phyloP scores from a whole-genome alignment of 2,888 invertebrate species.

The Alviniconcha strummeri region DNA sequence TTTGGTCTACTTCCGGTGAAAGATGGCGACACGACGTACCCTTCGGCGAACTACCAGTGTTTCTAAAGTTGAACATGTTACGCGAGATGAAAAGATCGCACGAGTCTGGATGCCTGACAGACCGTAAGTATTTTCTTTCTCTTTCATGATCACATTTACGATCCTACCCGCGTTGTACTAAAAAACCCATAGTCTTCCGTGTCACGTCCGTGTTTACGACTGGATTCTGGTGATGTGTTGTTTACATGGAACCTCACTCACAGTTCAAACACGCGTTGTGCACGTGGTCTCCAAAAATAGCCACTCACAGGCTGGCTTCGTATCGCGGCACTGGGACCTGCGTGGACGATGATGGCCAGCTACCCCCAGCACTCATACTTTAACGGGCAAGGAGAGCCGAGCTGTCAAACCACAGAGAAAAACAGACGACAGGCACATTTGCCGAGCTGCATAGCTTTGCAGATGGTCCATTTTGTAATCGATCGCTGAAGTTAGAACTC shows the following conservation, averaged over 20 bases:
- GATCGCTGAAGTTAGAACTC: too few relatives aligned
- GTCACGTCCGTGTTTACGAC: slow-evolving; percentile 5
- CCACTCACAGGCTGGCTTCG: neutral
- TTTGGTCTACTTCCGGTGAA: slow-evolving; percentile 28
- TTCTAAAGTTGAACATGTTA: slow-evolving; percentile 28
- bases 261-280: neutral
- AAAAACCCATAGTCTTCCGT: neutral
- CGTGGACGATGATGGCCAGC: too few relatives aligned
- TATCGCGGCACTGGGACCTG: too few relatives aligned
- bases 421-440: too few relatives aligned
- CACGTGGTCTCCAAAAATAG: slow-evolving; percentile 21
- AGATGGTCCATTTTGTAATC: too few relatives aligned
- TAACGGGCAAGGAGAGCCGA: too few relatives aligned
- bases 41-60: slow-evolving; percentile 27
- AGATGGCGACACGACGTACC: slow-evolving; percentile 26
- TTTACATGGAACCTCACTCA: neutral
- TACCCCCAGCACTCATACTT: too few relatives aligned
- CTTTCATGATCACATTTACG: neutral
- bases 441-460: too few relatives aligned
- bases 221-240: neutral
- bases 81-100: slow-evolving; percentile 27
- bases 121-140: slow-evolving; percentile 23
- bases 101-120: slow-evolving; percentile 28
- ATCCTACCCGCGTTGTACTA: neutral
- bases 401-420: too few relatives aligned